phyloP scores from a whole-genome alignment of 2,888 invertebrate species.

The Scaptomyza flava region DNA sequence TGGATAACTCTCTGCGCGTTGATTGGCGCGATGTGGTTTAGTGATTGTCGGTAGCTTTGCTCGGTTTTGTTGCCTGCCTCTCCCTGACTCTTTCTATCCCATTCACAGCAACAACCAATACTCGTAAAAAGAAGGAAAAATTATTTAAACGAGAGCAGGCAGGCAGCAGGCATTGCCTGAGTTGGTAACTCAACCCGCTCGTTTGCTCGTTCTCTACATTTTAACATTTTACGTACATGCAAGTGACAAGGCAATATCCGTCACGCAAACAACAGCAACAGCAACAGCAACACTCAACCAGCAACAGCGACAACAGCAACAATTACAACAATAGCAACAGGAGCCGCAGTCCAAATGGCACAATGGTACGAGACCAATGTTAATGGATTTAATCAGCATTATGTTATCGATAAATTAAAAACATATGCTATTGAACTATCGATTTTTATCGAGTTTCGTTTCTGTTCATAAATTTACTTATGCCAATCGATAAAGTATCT shows the following conservation, averaged over 20 bases:
- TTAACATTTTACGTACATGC: conserved; percentile 76
- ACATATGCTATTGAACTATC: no score
- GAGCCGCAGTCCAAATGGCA: conserved; percentile 19
- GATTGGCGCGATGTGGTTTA: conserved; percentile 71
- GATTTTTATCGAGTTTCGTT: no score
- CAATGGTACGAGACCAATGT: conserved; percentile 42
- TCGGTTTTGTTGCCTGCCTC: conserved; percentile 6
- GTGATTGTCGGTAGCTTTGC: conserved; percentile 47
- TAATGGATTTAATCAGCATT: conserved; percentile 1
- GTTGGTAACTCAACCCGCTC: conserved; percentile 56
- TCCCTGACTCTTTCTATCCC: neutral
- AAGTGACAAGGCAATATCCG: conserved; percentile 80
- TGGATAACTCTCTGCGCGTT: conserved; percentile 67
- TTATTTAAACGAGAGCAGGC: conserved; percentile 29
- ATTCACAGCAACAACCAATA: neutral
- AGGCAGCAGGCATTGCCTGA: conserved; percentile 6
- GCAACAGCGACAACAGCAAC: conserved; percentile 26
- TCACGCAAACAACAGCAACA: conserved; percentile 74
- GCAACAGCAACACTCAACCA: conserved; percentile 37
- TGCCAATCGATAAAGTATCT: neutral
- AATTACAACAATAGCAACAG: conserved; percentile 30
- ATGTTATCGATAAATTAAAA: neutral
- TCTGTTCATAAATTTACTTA: no score
- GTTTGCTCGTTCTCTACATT: conserved; percentile 23
- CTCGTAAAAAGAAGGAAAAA: conserved; percentile 26